Percentiles rank a stretch among this genome's conserved stretches.
These are phyloP conservation scores for Papilio xuthus DNA, from an alignment of 1,140 invertebrate genomes.

Conservation along the genomic window DNA sequence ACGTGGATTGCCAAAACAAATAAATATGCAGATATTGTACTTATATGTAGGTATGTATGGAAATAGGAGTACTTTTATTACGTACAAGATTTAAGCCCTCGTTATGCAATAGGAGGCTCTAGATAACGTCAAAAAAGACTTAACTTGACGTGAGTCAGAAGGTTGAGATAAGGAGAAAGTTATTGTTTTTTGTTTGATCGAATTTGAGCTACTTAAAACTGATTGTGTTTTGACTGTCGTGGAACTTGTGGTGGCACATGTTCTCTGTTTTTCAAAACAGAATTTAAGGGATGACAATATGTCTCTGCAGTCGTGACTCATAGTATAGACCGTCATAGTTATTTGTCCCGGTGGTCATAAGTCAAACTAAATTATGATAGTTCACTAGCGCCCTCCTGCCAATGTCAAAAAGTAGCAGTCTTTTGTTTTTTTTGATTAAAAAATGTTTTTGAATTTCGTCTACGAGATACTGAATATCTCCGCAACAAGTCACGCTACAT, in stretches of 20 bases:
- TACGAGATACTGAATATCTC: not conserved
- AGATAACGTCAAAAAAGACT: constrained; percentile 14
- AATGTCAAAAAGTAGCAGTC: too few species aligned
- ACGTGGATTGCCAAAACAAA: not conserved
- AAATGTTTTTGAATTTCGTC: not conserved
- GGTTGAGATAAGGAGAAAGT: not conserved
- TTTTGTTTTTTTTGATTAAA: not conserved
- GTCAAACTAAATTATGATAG: too few species aligned
- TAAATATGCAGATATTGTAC: not conserved
- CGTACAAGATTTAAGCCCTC: not conserved
- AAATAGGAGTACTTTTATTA: not conserved
- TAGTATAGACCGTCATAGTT: too few species aligned
- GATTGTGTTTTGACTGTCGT: too few species aligned
- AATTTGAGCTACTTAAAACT: not conserved
- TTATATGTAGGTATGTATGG: not conserved
- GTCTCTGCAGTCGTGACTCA: too few species aligned
- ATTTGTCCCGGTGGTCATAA: too few species aligned
- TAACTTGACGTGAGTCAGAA: not conserved
- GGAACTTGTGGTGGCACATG: too few species aligned
- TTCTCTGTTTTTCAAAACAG: too few species aligned
- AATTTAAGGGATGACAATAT: too few species aligned
- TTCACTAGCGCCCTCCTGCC: too few species aligned
- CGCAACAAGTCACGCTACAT: not conserved
- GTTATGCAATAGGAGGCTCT: constrained; percentile 1
- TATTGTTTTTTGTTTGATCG: not conserved